phyloP scores from a whole-genome alignment of 2,113 vertebrate genomes.

The Catharus fuscescens region DNA sequence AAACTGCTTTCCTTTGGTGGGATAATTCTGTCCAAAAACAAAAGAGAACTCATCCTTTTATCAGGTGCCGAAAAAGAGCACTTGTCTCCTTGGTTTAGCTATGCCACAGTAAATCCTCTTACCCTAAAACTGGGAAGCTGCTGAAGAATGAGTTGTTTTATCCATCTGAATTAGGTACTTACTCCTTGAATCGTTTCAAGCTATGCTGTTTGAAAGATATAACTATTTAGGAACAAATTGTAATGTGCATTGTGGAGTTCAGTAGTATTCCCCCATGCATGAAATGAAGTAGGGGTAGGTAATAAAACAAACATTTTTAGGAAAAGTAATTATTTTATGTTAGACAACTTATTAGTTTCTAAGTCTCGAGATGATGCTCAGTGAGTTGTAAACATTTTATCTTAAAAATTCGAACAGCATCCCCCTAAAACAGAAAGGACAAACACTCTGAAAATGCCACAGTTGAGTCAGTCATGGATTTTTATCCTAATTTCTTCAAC shows the following conservation, averaged over 20 bases:
- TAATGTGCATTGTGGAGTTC: neutral
- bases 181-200: neutral
- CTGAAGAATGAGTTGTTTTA: slow-evolving; percentile 26
- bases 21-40: slow-evolving; percentile 32
- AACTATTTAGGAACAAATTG: slow-evolving; percentile 40
- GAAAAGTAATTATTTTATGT: slow-evolving; percentile 35
- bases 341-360: slow-evolving; percentile 6
- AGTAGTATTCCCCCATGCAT: slow-evolving; percentile 30
- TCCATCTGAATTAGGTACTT: slow-evolving; percentile 39
- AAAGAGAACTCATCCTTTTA: slow-evolving; percentile 31
- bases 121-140: slow-evolving; percentile 3
- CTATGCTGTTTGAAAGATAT: slow-evolving; percentile 4
- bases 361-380: neutral
- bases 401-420: neutral
- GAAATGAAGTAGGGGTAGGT: slow-evolving; percentile 37
- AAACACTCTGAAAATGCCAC: neutral
- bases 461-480: neutral
- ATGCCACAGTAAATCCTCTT: slow-evolving; percentile 49
- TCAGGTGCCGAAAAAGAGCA: neutral
- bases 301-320: slow-evolving; percentile 48
- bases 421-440: neutral
- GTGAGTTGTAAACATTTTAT: neutral
- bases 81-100: slow-evolving; percentile 17
- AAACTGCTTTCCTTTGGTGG: slow-evolving; percentile 1
- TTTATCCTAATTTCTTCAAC: neutral